Evolutionary conservation across 1,140 invertebrate genomes (phyloP).

Genomic region (Cephus cinctus): DNA sequence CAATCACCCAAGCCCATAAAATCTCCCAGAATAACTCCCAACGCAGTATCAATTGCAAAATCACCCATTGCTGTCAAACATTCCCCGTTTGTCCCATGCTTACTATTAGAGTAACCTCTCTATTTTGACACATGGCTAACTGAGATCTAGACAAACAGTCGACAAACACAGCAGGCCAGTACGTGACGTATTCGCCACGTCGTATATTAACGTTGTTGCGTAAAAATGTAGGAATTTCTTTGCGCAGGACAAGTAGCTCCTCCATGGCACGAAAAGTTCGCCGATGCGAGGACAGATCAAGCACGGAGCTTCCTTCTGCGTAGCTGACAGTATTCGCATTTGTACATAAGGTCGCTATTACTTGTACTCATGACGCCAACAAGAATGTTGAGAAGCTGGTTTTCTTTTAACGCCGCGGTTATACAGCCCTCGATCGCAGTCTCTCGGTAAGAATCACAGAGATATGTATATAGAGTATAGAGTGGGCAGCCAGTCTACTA

Average conservation of each 20-base stretch:
- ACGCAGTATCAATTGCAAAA: no score
- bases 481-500: conserved; percentile 23
- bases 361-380: conserved; percentile 16
- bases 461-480: conserved; percentile 22
- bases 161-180: no score
- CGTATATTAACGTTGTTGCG: no score
- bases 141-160: no score
- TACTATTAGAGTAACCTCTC: no score
- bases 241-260: conserved; percentile 43
- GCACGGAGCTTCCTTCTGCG: conserved; percentile 25
- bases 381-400: conserved; percentile 23
- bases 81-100: no score
- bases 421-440: conserved; percentile 20
- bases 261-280: conserved; percentile 29
- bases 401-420: conserved; percentile 19
- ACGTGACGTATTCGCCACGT: no score
- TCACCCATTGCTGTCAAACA: no score
- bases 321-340: conserved; percentile 24
- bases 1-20: no score
- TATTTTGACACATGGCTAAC: no score
- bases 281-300: conserved; percentile 33
- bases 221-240: conserved; percentile 37
- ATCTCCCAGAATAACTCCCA: no score
- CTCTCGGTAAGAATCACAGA: conserved; percentile 32
- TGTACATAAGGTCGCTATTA: conserved; percentile 10